Percentiles rank a stretch among this genome's conserved stretches.
These are phyloP conservation scores for Leucophenga maculata DNA, from an alignment of 2,888 invertebrate genomes.

Conservation along the genomic window DNA sequence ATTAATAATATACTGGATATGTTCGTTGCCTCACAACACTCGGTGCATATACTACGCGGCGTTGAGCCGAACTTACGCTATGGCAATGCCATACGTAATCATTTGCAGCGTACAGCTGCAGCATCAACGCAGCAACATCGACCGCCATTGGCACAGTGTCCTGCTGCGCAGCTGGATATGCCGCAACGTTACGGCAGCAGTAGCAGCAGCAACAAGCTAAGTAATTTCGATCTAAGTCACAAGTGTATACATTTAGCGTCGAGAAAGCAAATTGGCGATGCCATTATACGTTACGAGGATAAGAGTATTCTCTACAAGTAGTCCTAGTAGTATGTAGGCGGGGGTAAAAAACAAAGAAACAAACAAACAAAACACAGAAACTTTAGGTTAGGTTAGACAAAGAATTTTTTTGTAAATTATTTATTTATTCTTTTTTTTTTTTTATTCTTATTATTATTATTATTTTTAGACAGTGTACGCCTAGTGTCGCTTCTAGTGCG, in stretches of 20 bases:
- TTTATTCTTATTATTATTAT: too few species aligned
- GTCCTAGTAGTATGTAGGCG: slow-evolving; percentile 16
- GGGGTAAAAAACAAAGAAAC: not conserved
- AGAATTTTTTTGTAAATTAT: too few species aligned
- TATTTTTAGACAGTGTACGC: too few species aligned
- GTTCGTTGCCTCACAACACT: slow-evolving; percentile 78
- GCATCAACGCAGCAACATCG: too few species aligned
- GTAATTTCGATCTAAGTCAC: slow-evolving; percentile 36
- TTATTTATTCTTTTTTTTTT: too few species aligned
- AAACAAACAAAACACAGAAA: too few species aligned
- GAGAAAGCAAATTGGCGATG: slow-evolving; percentile 72
- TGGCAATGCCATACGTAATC: slow-evolving; percentile 73
- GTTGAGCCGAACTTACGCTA: slow-evolving; percentile 83
- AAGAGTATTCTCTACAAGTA: slow-evolving; percentile 68
- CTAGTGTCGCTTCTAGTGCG: too few species aligned
- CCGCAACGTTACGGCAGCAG: slow-evolving; percentile 37
- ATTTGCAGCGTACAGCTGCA: slow-evolving; percentile 52
- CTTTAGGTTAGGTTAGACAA: too few species aligned
- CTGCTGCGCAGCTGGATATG: slow-evolving; percentile 39
- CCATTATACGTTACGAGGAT: slow-evolving; percentile 71
- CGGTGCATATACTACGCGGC: slow-evolving; percentile 83
- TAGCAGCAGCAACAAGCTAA: not conserved
- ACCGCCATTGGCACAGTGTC: slow-evolving; percentile 52
- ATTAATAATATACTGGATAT: slow-evolving; percentile 78
- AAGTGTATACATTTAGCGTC: slow-evolving; percentile 74